These are phyloP conservation scores for Spodoptera litura DNA, from an alignment of 1,140 invertebrate species.

Conservation along the genomic window DNA sequence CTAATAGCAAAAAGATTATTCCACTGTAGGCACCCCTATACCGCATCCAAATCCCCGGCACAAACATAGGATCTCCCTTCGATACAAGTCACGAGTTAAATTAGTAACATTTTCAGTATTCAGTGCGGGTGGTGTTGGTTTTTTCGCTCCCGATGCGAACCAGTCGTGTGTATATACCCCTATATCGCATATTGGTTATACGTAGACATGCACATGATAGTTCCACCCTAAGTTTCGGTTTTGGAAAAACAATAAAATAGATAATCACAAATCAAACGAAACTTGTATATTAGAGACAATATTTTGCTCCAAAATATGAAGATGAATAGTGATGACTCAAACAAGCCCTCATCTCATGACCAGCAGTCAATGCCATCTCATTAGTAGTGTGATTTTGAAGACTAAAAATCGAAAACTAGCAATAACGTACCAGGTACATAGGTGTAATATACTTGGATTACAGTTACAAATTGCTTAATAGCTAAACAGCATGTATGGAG, in stretches of 20 bases:
- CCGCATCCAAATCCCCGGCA: slow-evolving; percentile 54
- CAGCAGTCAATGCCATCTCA: too few relatives aligned
- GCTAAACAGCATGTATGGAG: not conserved
- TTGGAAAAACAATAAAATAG: not conserved
- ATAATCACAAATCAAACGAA: too few relatives aligned
- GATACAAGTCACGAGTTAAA: slow-evolving; percentile 65
- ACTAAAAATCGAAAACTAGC: not conserved
- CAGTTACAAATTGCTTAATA: not conserved
- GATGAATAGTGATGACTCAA: too few relatives aligned
- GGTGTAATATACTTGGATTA: not conserved
- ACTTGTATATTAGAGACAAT: too few relatives aligned
- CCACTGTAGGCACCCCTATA: too few relatives aligned
- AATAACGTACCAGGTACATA: not conserved
- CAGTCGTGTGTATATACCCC: slow-evolving; percentile 58
- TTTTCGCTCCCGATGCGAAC: slow-evolving; percentile 62
- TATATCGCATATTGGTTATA: slow-evolving; percentile 18
- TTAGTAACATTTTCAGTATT: slow-evolving; percentile 72
- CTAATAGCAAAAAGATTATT: too few relatives aligned
- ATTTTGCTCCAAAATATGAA: too few relatives aligned
- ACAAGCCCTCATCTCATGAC: too few relatives aligned
- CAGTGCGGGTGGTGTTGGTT: slow-evolving; percentile 65
- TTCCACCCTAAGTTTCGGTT: not conserved
- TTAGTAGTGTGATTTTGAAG: too few relatives aligned
- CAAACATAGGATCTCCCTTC: not conserved
- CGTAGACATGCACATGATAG: not conserved